Evolutionary conservation across 2,113 vertebrate genomes (phyloP).

Genomic region (Rhea pennata): DNA sequence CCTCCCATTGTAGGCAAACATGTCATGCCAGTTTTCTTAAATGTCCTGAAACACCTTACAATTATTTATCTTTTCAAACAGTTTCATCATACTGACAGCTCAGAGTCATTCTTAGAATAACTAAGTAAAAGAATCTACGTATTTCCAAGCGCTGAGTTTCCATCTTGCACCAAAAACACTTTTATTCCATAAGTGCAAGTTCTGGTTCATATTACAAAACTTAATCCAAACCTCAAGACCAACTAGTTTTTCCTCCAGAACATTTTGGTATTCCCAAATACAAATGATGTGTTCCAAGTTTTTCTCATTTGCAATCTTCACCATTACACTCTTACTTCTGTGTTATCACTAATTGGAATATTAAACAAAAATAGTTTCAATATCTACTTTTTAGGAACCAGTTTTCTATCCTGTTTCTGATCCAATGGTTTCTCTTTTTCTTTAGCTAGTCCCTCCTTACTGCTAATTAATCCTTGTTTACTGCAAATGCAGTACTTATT

Average conservation of each 20-base stretch:
- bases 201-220: neutral
- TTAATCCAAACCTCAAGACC: neutral
- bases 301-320: neutral
- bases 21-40: fast-evolving
- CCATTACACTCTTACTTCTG: neutral
- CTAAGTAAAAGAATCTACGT: neutral
- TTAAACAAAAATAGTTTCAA: neutral
- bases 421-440: neutral
- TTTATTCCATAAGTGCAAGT: neutral
- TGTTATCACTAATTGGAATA: neutral
- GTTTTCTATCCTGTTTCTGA: neutral
- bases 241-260: neutral
- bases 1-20: neutral
- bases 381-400: neutral
- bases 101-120: neutral
- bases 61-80: neutral
- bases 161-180: neutral
- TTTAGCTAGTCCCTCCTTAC: neutral
- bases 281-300: neutral
- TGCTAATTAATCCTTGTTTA: neutral
- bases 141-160: neutral
- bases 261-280: neutral
- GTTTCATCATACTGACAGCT: neutral
- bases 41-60: neutral
- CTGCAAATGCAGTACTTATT: neutral